These are phyloP conservation scores for Unio pictorum DNA, from an alignment of 2,888 invertebrate species.

Conservation along the genomic window DNA sequence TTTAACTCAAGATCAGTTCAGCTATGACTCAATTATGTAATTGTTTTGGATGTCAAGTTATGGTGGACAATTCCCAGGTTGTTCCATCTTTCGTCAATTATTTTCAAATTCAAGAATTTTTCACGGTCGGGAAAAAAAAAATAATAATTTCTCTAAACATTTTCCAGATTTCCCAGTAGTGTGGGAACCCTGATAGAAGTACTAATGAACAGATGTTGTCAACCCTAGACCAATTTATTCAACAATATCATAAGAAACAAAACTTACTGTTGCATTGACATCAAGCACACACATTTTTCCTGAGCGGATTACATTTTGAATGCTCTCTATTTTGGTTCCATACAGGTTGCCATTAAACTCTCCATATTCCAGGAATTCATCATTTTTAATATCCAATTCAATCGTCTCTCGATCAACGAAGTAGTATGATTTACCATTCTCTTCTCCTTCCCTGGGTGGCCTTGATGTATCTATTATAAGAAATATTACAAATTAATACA, in stretches of 20 bases:
- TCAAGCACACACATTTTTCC: slow-evolving; percentile 98
- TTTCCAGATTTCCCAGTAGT: too few relatives aligned
- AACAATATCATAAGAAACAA: not conserved
- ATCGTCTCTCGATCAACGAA: slow-evolving; percentile 96
- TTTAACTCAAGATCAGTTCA: too few relatives aligned
- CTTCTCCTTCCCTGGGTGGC: slow-evolving; percentile 92
- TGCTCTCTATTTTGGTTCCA: slow-evolving; percentile 94
- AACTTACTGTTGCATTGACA: slow-evolving; percentile 83
- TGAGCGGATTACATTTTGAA: slow-evolving; percentile 92
- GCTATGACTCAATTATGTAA: too few relatives aligned
- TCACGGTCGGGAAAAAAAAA: too few relatives aligned
- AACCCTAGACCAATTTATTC: not conserved
- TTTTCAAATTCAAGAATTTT: too few relatives aligned
- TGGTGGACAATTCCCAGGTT: too few relatives aligned
- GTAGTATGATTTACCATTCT: slow-evolving; percentile 97
- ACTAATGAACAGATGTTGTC: too few relatives aligned
- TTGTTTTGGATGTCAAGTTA: too few relatives aligned
- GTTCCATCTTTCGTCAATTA: too few relatives aligned
- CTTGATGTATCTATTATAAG: slow-evolving; percentile 88
- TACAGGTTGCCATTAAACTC: slow-evolving; percentile 98
- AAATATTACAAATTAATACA: not conserved
- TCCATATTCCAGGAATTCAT: slow-evolving; percentile 97
- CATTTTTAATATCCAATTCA: slow-evolving; percentile 91
- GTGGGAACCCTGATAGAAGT: too few relatives aligned
- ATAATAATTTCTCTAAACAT: too few relatives aligned